phyloP scores from a whole-genome alignment of 2,113 vertebrate genomes.

The Probosciger aterrimus region DNA sequence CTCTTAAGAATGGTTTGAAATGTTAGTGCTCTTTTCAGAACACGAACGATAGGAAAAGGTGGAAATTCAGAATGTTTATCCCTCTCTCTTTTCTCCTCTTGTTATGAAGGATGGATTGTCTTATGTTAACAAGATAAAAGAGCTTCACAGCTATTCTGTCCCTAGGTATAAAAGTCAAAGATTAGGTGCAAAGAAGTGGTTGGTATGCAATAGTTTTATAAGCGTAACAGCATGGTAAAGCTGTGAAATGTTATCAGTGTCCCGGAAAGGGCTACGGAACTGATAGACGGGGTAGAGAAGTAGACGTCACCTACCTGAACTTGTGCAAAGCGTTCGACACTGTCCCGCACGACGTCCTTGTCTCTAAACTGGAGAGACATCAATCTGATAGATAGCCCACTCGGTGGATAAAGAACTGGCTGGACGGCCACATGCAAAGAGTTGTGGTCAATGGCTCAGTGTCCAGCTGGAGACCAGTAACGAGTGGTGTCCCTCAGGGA shows the following conservation, averaged over 20 bases:
- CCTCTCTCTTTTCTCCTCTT: background rate
- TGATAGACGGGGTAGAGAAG: no score
- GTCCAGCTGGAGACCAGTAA: no score
- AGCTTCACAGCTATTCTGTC: background rate
- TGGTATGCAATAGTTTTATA: background rate
- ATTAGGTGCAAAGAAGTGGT: background rate
- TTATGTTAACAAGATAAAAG: background rate
- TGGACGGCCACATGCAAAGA: no score
- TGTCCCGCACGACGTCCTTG: no score
- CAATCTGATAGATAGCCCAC: no score
- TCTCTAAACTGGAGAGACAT: no score
- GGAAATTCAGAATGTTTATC: background rate
- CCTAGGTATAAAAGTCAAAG: background rate
- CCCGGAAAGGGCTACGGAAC: no score
- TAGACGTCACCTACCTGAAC: no score
- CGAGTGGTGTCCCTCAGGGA: no score
- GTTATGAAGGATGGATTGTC: background rate
- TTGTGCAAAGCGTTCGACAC: no score
- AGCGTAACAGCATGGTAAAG: background rate
- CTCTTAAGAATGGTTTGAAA: background rate
- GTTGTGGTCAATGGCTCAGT: no score
- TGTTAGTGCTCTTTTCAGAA: background rate
- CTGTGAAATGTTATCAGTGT: background rate
- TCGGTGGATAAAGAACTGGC: no score
- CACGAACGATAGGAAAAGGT: background rate